Conservation (phyloP, 2,888 invertebrate genomes). For the Tetranychus truncatus region DNA sequence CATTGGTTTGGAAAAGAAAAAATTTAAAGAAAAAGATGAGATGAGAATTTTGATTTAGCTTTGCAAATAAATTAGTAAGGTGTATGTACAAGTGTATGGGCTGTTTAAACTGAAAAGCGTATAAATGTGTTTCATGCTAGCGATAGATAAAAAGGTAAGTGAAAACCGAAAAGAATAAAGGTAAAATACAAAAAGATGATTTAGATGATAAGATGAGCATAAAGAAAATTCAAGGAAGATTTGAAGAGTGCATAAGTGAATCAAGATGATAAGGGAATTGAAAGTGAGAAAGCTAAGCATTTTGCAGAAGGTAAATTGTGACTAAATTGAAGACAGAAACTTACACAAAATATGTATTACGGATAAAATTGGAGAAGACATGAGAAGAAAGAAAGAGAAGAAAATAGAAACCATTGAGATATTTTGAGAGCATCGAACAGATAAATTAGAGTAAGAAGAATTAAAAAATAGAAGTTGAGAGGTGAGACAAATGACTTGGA, state of each 20-base stretch:
- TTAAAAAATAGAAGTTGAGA: neutral
- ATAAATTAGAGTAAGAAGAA: neutral
- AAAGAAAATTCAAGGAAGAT: constrained; percentile 6
- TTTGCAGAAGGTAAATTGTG: neutral
- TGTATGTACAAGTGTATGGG: neutral
- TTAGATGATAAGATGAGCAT: neutral
- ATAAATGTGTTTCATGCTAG: neutral
- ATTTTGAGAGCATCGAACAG: neutral
- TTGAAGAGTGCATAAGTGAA: neutral
- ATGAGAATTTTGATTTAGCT: too few relatives aligned
- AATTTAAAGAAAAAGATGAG: neutral
- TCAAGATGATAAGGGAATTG: neutral
- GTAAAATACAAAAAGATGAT: neutral
- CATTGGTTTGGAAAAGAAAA: neutral
- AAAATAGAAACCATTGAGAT: neutral
- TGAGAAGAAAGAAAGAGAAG: neutral
- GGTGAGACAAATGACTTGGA: too few relatives aligned
- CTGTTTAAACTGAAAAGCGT: neutral
- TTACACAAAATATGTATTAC: neutral
- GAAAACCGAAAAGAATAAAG: neutral
- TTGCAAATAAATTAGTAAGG: neutral
- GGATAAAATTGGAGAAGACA: neutral
- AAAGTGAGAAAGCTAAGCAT: neutral
- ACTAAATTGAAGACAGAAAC: neutral
- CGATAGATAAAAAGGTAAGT: neutral